These are phyloP conservation scores for Hormaphis cornu DNA, from an alignment of 1,140 invertebrate species.

Conservation along the genomic window DNA sequence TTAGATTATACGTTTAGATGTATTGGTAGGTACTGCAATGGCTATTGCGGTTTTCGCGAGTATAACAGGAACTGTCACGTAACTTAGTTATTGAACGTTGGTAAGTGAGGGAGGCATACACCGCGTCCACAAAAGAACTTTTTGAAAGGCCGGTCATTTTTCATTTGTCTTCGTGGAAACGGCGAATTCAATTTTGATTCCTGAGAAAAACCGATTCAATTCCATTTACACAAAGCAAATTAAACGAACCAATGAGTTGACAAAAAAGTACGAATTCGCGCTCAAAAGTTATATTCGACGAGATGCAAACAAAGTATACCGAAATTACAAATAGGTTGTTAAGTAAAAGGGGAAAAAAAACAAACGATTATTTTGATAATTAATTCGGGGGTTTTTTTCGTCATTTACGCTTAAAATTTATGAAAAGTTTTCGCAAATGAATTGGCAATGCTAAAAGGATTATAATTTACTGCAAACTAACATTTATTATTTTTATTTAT, in stretches of 20 bases:
- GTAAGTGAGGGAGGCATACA: not conserved
- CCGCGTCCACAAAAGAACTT: not conserved
- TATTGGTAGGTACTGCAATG: not conserved
- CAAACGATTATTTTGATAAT: too few species aligned
- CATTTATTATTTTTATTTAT: too few species aligned
- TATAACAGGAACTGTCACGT: not conserved
- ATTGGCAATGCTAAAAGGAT: too few species aligned
- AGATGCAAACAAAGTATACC: too few species aligned
- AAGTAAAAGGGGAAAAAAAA: too few species aligned
- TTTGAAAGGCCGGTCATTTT: not conserved
- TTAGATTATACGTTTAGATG: not conserved
- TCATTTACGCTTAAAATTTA: too few species aligned
- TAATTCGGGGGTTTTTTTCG: too few species aligned
- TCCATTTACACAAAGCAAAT: too few species aligned
- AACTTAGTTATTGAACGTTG: not conserved
- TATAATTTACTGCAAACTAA: too few species aligned
- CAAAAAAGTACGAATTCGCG: not conserved
- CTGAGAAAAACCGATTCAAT: not conserved
- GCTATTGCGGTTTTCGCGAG: not conserved
- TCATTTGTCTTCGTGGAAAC: not conserved
- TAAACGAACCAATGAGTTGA: not conserved
- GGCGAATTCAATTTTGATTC: not conserved
- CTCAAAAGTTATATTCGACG: too few species aligned
- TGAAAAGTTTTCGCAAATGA: too few species aligned
- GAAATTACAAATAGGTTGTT: too few species aligned